Evolutionary conservation across 2,113 vertebrate genomes (phyloP).

Genomic region (Condylura cristata): DNA sequence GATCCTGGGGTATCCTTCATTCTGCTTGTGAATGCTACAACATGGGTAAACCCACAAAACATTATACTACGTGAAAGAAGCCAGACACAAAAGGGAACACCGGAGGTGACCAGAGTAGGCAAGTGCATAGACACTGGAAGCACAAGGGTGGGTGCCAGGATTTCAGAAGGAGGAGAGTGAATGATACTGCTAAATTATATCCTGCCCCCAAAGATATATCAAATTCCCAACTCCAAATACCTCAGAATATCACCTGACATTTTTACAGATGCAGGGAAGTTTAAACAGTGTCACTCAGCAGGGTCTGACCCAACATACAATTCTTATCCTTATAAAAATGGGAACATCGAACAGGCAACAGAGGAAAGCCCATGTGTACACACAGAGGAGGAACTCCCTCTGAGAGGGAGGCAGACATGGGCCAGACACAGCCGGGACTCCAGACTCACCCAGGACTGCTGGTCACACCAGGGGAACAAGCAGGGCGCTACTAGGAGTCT

Average conservation of each 20-base stretch:
- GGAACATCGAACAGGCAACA: not conserved
- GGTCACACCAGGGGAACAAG: not conserved
- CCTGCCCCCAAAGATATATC: not conserved
- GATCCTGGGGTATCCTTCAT: too few relatives aligned
- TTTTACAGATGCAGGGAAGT: not conserved
- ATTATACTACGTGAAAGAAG: not conserved
- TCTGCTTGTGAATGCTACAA: not conserved
- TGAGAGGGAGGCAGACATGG: not conserved
- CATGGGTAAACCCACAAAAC: not conserved
- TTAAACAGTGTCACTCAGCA: not conserved
- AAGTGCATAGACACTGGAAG: not conserved
- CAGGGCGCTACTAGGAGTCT: not conserved
- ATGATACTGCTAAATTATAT: not conserved
- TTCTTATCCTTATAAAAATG: not conserved
- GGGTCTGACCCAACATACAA: not conserved
- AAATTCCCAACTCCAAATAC: not conserved
- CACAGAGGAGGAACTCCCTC: not conserved
- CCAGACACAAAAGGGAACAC: too few relatives aligned
- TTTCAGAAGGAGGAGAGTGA: not conserved
- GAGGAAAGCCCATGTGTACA: not conserved
- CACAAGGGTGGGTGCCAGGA: not conserved
- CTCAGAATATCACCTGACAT: not conserved
- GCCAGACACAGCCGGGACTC: not conserved
- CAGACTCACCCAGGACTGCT: not conserved
- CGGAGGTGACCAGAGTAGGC: not conserved